Conservation (phyloP, 2,113 vertebrate species). For the Sus scrofa region DNA sequence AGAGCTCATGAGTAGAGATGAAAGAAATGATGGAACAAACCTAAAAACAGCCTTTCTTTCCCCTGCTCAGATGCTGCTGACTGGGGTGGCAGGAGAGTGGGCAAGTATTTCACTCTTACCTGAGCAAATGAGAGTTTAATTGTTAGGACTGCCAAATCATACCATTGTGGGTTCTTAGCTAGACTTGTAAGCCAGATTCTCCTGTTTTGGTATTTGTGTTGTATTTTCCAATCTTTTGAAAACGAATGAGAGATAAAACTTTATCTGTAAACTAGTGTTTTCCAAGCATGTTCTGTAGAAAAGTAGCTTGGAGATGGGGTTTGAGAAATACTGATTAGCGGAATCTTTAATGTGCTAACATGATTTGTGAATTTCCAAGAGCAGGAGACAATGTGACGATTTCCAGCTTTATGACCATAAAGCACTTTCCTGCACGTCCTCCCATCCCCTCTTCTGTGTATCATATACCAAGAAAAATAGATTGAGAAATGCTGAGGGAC, state of each 20-base stretch:
- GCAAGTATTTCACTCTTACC: neutral
- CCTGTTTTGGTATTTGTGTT: neutral
- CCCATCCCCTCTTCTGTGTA: neutral
- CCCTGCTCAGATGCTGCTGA: neutral
- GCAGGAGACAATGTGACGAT: neutral
- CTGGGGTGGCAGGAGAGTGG: neutral
- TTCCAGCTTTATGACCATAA: neutral
- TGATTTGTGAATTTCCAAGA: neutral
- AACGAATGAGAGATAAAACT: neutral
- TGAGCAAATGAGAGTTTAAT: neutral
- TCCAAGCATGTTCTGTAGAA: neutral
- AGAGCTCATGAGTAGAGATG: neutral
- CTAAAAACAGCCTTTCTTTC: neutral
- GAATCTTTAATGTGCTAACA: neutral
- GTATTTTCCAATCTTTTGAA: neutral
- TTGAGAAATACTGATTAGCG: neutral
- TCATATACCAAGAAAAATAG: constrained; percentile 6
- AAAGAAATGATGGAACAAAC: neutral
- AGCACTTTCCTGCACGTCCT: neutral
- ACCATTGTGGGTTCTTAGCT: neutral
- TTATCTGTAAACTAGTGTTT: neutral
- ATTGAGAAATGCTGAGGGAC: neutral
- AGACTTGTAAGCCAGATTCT: neutral
- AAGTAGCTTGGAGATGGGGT: neutral
- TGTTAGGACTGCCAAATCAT: neutral